Conservation (phyloP, 2,113 vertebrate species). For the Anser cygnoides region DNA sequence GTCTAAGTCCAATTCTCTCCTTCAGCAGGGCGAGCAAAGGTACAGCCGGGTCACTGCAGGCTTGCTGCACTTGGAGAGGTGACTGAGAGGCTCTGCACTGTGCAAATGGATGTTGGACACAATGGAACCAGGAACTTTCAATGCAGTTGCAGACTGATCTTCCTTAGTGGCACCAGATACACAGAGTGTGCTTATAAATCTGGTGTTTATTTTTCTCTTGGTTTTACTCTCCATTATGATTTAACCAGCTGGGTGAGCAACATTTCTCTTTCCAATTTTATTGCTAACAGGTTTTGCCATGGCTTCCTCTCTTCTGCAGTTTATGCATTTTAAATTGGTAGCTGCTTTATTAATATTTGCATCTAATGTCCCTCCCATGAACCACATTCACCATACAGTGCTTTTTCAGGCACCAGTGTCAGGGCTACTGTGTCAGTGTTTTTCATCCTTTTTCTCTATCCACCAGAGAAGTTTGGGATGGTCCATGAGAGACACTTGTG, state of each 20-base stretch:
- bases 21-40: neutral
- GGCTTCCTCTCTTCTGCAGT: neutral
- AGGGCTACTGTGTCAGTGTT: neutral
- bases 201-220: slow-evolving; percentile 27
- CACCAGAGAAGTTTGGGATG: neutral
- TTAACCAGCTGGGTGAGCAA: slow-evolving; percentile 23
- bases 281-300: neutral
- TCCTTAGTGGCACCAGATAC: neutral
- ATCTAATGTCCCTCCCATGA: neutral
- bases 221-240: slow-evolving; percentile 21
- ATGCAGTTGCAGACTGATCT: neutral
- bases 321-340: neutral
- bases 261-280: slow-evolving; percentile 41
- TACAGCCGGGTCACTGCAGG: neutral
- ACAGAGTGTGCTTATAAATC: slow-evolving; percentile 20
- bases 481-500: neutral
- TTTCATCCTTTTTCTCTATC: neutral
- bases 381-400: fast-evolving
- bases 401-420: neutral
- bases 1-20: neutral
- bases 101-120: neutral
- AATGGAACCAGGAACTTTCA: neutral
- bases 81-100: neutral
- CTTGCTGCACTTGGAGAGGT: fast-evolving
- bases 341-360: neutral